These are phyloP conservation scores for Phalera bucephala DNA, from an alignment of 2,888 invertebrate species.

Conservation along the genomic window DNA sequence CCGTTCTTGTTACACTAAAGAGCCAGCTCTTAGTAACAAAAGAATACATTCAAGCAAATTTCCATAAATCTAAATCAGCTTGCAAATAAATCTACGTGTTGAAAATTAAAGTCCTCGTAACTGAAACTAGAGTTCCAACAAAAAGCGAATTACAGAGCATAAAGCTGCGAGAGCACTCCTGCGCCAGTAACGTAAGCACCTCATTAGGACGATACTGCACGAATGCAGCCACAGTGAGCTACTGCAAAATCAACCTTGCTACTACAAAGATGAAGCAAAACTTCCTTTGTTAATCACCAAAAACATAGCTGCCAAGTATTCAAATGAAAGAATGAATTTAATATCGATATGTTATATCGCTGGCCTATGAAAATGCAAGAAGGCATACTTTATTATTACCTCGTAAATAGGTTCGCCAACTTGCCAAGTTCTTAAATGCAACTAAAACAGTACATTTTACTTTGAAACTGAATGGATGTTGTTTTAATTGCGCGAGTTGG, in stretches of 20 bases:
- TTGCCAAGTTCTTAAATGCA: neutral
- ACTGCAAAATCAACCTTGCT: neutral
- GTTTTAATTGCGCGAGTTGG: too few species aligned
- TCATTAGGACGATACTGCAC: constrained; percentile 1
- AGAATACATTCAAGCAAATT: neutral
- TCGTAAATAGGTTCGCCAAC: too few species aligned
- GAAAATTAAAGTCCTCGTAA: constrained; percentile 1
- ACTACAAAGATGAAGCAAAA: neutral
- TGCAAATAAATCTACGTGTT: neutral
- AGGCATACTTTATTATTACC: neutral
- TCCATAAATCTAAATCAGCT: neutral
- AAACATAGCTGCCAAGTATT: constrained; percentile 1
- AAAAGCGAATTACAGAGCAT: constrained; percentile 2
- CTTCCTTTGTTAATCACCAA: neutral
- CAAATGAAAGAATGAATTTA: neutral
- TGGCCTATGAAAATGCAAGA: neutral
- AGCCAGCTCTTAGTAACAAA: neutral
- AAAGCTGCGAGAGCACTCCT: neutral
- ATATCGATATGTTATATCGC: constrained; percentile 1
- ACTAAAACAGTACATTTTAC: neutral
- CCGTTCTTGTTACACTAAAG: neutral
- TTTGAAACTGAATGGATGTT: neutral
- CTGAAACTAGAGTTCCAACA: neutral
- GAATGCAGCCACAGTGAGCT: neutral
- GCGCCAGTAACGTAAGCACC: too few species aligned